These are phyloP conservation scores for Cynocephalus volans DNA, from an alignment of 2,113 vertebrate species.

Conservation along the genomic window DNA sequence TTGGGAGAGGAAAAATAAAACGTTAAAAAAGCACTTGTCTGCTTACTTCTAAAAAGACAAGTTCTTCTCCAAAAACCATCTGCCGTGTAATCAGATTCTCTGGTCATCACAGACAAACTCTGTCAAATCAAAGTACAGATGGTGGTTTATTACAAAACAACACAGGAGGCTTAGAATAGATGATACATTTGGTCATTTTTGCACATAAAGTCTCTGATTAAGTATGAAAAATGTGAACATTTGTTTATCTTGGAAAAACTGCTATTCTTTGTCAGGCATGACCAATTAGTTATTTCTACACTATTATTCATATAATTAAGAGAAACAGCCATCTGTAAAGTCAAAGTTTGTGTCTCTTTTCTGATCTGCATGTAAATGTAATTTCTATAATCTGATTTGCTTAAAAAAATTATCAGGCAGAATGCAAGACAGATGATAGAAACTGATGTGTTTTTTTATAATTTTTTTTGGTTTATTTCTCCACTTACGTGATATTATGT, in stretches of 20 bases:
- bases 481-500: background rate
- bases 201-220: conserved; percentile 91
- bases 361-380: conserved; percentile 84
- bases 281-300: conserved; percentile 92
- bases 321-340: conserved; percentile 93
- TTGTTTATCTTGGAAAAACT: conserved; percentile 92
- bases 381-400: conserved; percentile 84
- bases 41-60: conserved; percentile 69
- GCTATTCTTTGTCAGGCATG: conserved; percentile 92
- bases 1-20: conserved; percentile 33
- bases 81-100: conserved; percentile 87
- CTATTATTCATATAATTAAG: conserved; percentile 90
- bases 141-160: conserved; percentile 90
- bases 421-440: conserved; percentile 68
- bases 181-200: conserved; percentile 91
- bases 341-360: conserved; percentile 87
- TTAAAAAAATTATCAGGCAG: conserved; percentile 76
- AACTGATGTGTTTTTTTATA: conserved; percentile 22
- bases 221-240: conserved; percentile 92
- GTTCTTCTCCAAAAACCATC: conserved; percentile 85
- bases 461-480: conserved; percentile 34
- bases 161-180: conserved; percentile 89
- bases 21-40: conserved; percentile 65
- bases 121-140: conserved; percentile 91
- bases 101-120: conserved; percentile 88